These are phyloP conservation scores for Tribolium madens DNA, from an alignment of 1,140 invertebrate species.

Conservation along the genomic window DNA sequence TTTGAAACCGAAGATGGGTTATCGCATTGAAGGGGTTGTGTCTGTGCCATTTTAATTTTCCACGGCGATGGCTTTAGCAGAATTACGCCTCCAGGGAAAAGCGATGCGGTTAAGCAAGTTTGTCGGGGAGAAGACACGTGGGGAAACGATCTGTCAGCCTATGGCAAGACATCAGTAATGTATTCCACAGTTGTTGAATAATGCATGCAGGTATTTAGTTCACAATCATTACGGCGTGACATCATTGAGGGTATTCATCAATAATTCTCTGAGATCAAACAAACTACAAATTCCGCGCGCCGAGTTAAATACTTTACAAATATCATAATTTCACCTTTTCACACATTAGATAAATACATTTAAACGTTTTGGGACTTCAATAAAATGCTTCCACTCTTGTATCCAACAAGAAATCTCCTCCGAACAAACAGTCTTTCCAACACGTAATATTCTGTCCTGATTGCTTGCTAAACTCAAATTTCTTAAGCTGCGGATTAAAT, in stretches of 20 bases:
- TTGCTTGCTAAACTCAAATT: slow-evolving; percentile 13
- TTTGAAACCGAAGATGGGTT: slow-evolving; percentile 37
- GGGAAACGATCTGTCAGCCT: slow-evolving; percentile 43
- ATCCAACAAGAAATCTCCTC: background rate
- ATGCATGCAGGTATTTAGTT: slow-evolving; percentile 36
- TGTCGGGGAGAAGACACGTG: slow-evolving; percentile 32
- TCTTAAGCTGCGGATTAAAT: slow-evolving; percentile 27
- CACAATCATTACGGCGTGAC: slow-evolving; percentile 34
- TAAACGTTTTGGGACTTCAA: background rate
- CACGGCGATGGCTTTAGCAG: slow-evolving; percentile 43
- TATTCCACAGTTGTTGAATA: slow-evolving; percentile 37
- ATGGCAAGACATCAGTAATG: slow-evolving; percentile 37
- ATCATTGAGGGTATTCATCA: slow-evolving; percentile 31
- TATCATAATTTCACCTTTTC: background rate
- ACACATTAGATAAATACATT: background rate
- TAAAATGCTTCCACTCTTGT: slow-evolving; percentile 4
- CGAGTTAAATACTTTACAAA: background rate
- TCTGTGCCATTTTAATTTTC: slow-evolving; percentile 49
- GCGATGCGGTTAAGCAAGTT: slow-evolving; percentile 40
- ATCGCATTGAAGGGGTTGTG: slow-evolving; percentile 33
- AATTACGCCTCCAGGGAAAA: slow-evolving; percentile 43
- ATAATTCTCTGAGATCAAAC: slow-evolving; percentile 19
- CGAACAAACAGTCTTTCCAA: slow-evolving; percentile 10
- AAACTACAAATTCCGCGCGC: background rate
- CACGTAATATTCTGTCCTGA: background rate